These are phyloP conservation scores for Caenorhabditis macrosperma DNA, from an alignment of 2,888 invertebrate species.

Conservation along the genomic window DNA sequence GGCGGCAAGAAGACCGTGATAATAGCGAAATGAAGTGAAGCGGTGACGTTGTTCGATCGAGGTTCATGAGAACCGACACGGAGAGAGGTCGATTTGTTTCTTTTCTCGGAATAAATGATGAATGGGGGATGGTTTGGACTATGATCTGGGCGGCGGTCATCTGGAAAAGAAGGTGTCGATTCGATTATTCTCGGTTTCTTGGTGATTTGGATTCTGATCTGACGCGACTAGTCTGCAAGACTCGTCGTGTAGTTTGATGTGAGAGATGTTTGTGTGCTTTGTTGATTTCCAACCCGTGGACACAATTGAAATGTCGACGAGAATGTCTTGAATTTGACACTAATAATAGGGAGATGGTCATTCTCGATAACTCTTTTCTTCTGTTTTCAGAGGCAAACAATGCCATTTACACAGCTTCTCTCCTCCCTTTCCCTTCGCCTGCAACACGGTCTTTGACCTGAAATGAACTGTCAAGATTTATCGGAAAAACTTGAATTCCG, in stretches of 20 bases:
- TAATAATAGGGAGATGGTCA: constrained; percentile 15
- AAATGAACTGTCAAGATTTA: background rate
- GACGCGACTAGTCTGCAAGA: background rate
- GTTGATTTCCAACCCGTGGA: constrained; percentile 3
- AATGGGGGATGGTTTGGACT: constrained; percentile 12
- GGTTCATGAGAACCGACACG: constrained; percentile 24
- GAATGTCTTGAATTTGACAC: too few species aligned
- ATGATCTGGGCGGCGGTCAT: background rate
- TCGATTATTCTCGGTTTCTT: constrained; percentile 12
- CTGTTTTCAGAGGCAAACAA: background rate
- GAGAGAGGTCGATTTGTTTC: constrained; percentile 25
- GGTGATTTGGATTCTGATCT: constrained; percentile 50
- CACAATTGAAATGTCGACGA: background rate
- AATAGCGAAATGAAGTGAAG: constrained; percentile 1
- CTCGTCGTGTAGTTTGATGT: constrained; percentile 25
- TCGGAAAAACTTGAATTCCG: background rate
- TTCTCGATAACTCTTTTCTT: constrained; percentile 4
- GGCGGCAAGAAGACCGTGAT: background rate
- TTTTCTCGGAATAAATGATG: constrained; percentile 18
- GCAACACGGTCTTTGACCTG: background rate
- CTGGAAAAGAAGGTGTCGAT: background rate
- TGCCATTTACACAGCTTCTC: background rate
- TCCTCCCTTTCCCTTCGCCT: background rate
- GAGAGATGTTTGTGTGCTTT: constrained; percentile 9
- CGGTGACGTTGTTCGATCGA: constrained; percentile 45